A percentile compares a stretch with the other conserved stretches of the same genome.
phyloP scores from a whole-genome alignment of 2,113 vertebrate species.

The Pogonocichla stellata region DNA sequence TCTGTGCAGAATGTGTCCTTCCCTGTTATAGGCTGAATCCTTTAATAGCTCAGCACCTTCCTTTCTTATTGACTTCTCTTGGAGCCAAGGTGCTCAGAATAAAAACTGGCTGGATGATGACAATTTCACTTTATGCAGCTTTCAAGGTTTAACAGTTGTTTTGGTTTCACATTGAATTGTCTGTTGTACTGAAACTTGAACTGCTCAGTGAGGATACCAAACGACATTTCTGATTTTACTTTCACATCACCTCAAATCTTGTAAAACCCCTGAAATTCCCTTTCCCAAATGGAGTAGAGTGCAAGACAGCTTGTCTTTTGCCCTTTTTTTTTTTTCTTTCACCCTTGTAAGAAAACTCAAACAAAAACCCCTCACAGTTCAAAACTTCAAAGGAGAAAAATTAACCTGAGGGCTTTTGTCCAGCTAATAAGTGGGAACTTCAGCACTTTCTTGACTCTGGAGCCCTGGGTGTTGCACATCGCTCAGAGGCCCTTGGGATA shows the following conservation, averaged over 20 bases:
- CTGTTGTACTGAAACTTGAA: neutral
- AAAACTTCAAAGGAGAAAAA: neutral
- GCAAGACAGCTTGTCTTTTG: rapidly evolving
- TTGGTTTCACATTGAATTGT: neutral
- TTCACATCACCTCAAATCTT: neutral
- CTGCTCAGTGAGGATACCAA: neutral
- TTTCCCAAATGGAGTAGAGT: neutral
- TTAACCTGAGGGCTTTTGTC: neutral
- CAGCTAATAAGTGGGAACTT: neutral
- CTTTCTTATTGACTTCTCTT: neutral
- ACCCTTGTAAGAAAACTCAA: neutral
- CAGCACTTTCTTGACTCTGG: rapidly evolving
- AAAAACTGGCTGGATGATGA: neutral
- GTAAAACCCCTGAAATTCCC: neutral
- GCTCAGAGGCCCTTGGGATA: neutral
- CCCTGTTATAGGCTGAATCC: neutral
- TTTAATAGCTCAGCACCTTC: neutral
- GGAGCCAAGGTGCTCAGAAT: neutral
- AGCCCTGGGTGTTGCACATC: neutral
- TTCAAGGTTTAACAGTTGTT: neutral
- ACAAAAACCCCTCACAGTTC: neutral
- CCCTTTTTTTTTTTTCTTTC: neutral
- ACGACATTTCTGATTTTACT: neutral
- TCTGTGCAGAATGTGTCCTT: neutral
- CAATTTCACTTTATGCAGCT: neutral